Percentiles rank a stretch among this genome's conserved stretches.
Conservation (phyloP, 2,113 vertebrate species). For the Ciconia maguari region DNA sequence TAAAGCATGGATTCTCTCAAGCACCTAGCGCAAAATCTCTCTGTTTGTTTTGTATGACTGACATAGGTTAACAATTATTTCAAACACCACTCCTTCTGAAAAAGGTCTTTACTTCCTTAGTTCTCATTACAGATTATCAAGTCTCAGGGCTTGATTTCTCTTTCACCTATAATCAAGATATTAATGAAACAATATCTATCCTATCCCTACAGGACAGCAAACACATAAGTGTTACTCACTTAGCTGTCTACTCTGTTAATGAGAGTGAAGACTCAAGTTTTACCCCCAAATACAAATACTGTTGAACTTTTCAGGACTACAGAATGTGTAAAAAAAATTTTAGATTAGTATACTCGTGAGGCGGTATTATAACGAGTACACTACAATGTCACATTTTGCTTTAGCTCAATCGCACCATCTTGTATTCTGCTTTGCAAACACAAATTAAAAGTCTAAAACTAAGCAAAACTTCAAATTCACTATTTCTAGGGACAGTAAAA, state of each 20-base stretch:
- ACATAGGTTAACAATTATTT: slow-evolving; percentile 58
- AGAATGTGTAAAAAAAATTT: neutral
- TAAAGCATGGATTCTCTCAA: slow-evolving; percentile 11
- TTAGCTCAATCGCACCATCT: neutral
- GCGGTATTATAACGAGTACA: neutral
- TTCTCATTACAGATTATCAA: slow-evolving; percentile 16
- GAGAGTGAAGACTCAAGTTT: neutral
- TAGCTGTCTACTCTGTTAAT: neutral
- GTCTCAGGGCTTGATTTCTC: neutral
- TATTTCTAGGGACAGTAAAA: neutral
- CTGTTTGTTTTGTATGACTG: slow-evolving; percentile 51
- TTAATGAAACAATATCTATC: neutral
- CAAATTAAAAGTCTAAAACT: neutral
- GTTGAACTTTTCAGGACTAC: neutral
- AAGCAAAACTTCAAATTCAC: neutral
- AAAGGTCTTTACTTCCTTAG: slow-evolving; percentile 29
- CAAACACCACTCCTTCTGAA: slow-evolving; percentile 32
- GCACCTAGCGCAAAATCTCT: slow-evolving; percentile 38
- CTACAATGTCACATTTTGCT: neutral
- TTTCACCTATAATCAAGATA: neutral
- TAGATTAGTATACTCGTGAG: neutral
- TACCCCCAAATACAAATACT: neutral
- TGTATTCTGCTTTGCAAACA: slow-evolving; percentile 8
- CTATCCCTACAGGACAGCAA: neutral
- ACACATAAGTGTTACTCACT: neutral